A percentile compares a stretch with the other conserved stretches of the same genome.
Conservation (phyloP, 2,888 invertebrate species). For the Carabus problematicus region DNA sequence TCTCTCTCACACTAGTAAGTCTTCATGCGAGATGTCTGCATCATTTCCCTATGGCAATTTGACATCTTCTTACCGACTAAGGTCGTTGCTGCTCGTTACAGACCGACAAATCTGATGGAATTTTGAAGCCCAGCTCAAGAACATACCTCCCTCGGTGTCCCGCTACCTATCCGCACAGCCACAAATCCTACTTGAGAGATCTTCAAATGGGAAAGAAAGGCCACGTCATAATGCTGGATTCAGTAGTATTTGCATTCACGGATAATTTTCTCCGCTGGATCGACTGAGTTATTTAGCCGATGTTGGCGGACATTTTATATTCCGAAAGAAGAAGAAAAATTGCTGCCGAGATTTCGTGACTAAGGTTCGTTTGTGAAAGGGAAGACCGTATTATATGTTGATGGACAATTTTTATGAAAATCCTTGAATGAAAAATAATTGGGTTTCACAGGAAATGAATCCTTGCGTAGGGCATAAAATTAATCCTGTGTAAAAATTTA, state of each 20-base stretch:
- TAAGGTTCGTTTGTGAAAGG: too few relatives aligned
- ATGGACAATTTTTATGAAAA: too few relatives aligned
- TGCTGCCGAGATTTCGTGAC: too few relatives aligned
- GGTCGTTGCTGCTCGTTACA: slow-evolving; percentile 24
- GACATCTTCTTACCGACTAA: slow-evolving; percentile 4
- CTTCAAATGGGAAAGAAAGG: slow-evolving; percentile 27
- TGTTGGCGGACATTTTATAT: slow-evolving; percentile 17
- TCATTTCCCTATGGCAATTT: slow-evolving; percentile 2
- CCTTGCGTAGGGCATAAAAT: too few relatives aligned
- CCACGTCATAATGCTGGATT: slow-evolving; percentile 24
- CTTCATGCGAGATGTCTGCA: neutral
- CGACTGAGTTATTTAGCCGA: slow-evolving; percentile 20
- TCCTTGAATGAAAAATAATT: too few relatives aligned
- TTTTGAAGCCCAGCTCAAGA: slow-evolving; percentile 14
- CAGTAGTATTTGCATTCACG: slow-evolving; percentile 32
- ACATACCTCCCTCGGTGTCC: neutral
- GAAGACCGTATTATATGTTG: too few relatives aligned
- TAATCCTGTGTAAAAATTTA: too few relatives aligned
- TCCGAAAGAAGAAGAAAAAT: neutral
- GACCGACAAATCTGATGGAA: slow-evolving; percentile 33
- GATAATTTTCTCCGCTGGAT: slow-evolving; percentile 33
- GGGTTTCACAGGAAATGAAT: too few relatives aligned
- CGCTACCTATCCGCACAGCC: neutral
- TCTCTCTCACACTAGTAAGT: neutral
- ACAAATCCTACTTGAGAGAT: neutral